These are phyloP conservation scores for Rana temporaria DNA, from an alignment of 2,113 vertebrate genomes.

Conservation along the genomic window DNA sequence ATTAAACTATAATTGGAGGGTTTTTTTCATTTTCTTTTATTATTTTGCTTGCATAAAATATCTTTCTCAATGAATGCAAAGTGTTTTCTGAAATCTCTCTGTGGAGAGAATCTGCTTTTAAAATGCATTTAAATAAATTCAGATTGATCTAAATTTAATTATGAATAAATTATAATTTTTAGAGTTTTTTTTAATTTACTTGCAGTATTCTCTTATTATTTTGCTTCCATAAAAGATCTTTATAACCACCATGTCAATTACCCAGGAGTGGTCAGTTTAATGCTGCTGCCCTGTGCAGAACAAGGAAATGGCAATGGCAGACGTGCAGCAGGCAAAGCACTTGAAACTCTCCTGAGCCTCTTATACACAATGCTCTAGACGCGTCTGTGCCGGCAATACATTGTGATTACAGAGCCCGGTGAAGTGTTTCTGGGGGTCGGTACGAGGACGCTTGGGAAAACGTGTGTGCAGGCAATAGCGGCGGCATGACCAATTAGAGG, in stretches of 20 bases:
- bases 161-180: too few relatives aligned
- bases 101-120: too few relatives aligned
- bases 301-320: background rate
- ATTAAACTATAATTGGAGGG: too few relatives aligned
- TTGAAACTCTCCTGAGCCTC: background rate
- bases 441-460: background rate
- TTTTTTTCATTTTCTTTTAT: too few relatives aligned
- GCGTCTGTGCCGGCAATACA: background rate
- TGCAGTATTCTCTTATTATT: background rate
- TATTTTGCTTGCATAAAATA: too few relatives aligned
- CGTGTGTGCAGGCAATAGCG: background rate
- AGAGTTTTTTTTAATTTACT: too few relatives aligned
- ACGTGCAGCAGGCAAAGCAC: background rate
- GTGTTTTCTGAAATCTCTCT: too few relatives aligned
- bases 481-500: background rate
- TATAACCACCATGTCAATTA: background rate
- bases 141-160: too few relatives aligned
- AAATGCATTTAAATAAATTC: too few relatives aligned
- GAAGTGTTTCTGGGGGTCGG: background rate
- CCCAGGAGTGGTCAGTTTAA: background rate
- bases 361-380: background rate
- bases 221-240: background rate
- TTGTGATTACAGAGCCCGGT: background rate
- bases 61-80: too few relatives aligned
- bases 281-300: background rate